Base-by-base conservation (phyloP, 1,140 invertebrate species). In the Leptopilina clavipes region DNA sequence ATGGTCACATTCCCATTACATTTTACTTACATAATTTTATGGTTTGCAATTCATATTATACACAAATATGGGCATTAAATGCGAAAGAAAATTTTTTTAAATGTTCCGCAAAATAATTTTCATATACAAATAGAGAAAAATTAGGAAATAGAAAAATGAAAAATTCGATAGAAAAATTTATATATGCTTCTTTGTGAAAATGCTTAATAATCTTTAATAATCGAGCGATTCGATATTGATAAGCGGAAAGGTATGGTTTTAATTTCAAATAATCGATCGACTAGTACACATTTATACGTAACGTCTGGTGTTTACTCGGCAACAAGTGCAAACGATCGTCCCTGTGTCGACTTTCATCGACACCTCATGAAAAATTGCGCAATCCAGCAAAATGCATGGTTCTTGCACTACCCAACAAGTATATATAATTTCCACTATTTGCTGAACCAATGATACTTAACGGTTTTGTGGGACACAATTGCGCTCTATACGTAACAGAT, bases 401-500 rank as follows among this genome's bases (percentile, higher is more conserved):
- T 59, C 76, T 74, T 78, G 70, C 40, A 78, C 76, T 72, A n/a
- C 56, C 73, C 56, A 79, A 74, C 74, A 72, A 40, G 45, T 71
- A 74, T n/a, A n/a, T n/a, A n/a, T 76, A 79, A 79, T 79, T 79
- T 71, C 43, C 78, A 73, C 72, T 76, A 75, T 81, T 78, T 70
- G 1, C 37, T 3, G 17, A 19, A 71, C 65, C 74, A 40, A 43
- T 77, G 76, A 70, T 77, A 37, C 73, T 81, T 77, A n/a, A 77
- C 76, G 76, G 73, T 74, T 81, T 82, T 81, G 79, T 81, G 73
- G 79, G 79, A 81, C 81, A 79, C 81, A 80, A 84, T 83, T 84
- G 78, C 72, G 40, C 54, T 80, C 44, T 72, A n/a, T n/a, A 76
- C 76, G 75, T 79, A 79, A 80, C 75, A 78, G 80, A 81, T 81